Conservation (phyloP, 2,113 vertebrate genomes). For the Cromileptes altivelis region DNA sequence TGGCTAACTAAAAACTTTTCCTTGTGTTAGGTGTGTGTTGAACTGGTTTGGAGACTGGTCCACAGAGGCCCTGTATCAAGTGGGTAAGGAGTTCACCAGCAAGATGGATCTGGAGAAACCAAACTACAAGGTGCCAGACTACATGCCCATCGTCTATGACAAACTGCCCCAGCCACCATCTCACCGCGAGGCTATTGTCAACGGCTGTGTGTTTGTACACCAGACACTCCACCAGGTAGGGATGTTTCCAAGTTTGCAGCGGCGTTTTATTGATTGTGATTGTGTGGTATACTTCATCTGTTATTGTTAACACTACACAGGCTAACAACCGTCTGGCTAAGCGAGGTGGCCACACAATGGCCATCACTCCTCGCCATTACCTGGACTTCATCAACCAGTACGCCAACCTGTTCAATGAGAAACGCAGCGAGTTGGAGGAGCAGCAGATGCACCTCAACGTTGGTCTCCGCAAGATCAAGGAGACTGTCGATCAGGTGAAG, state of each 20-base stretch:
- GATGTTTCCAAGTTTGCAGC: background rate
- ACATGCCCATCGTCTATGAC: conserved; percentile 97
- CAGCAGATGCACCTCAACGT: conserved; percentile 99
- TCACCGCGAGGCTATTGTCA: conserved; percentile 96
- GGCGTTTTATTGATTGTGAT: background rate
- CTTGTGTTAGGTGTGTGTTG: conserved; percentile 90
- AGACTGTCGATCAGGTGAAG: conserved; percentile 96
- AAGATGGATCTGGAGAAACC: conserved; percentile 99
- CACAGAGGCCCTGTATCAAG: conserved; percentile 97
- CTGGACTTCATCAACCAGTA: conserved; percentile 99
- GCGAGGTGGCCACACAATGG: conserved; percentile 96
- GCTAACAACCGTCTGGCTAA: conserved; percentile 96
- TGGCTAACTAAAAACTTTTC: background rate
- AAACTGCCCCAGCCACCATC: conserved; percentile 94
- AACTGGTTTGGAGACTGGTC: conserved; percentile 99
- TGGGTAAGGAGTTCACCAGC: conserved; percentile 98
- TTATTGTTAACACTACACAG: conserved; percentile 73
- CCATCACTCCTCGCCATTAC: conserved; percentile 98
- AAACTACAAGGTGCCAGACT: conserved; percentile 96
- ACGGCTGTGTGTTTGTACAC: conserved; percentile 98
- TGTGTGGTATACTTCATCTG: background rate
- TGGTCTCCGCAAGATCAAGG: conserved; percentile 97
- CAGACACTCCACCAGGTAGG: conserved; percentile 97
- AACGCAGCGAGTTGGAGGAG: conserved; percentile 97
- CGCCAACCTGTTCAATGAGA: conserved; percentile 98